Conservation (phyloP, 2,797 vertebrate genomes). For the Micromesistius poutassou region DNA sequence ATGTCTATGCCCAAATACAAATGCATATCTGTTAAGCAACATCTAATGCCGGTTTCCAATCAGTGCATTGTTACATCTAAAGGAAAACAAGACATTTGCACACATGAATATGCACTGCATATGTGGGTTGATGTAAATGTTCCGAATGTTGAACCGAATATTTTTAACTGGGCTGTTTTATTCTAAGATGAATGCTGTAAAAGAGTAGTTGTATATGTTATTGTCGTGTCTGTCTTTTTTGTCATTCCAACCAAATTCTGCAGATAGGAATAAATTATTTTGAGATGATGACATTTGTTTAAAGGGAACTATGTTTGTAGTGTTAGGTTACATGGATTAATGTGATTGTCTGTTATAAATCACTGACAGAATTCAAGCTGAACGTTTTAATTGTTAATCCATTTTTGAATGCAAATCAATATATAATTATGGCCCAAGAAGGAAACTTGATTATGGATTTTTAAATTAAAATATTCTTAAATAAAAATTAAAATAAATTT, state of each 20-base stretch:
- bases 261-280: neutral
- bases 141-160: neutral
- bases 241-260: neutral
- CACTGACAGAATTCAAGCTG: neutral
- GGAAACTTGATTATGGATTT: too few relatives aligned
- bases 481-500: too few relatives aligned
- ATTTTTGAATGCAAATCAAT: too few relatives aligned
- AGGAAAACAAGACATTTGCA: neutral
- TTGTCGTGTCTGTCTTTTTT: neutral
- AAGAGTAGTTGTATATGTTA: neutral
- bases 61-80: neutral
- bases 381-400: neutral
- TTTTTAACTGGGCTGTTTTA: neutral
- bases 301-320: neutral
- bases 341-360: conserved; percentile 1
- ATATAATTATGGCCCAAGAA: too few relatives aligned
- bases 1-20: neutral
- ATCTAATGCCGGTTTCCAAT: neutral
- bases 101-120: neutral
- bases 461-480: too few relatives aligned
- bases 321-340: neutral
- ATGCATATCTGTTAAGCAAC: neutral
- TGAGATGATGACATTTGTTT: neutral
- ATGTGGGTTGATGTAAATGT: neutral
- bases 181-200: neutral